A percentile compares a stretch with the other conserved stretches of the same genome.
Conservation (phyloP, 2,888 invertebrate genomes). For the Eupithecia vulgata region DNA sequence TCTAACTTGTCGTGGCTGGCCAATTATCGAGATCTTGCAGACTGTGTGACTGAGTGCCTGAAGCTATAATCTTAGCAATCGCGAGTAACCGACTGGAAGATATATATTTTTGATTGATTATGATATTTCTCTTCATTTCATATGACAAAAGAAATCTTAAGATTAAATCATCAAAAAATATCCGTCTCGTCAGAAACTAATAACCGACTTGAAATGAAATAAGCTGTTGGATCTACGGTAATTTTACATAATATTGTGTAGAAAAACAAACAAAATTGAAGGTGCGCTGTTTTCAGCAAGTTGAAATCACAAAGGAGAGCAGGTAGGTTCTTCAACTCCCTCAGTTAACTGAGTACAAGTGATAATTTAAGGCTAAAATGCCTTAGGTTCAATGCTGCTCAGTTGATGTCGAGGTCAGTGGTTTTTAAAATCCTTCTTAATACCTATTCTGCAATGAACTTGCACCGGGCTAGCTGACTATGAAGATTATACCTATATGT, state of each 20-base stretch:
- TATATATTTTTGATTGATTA: background rate
- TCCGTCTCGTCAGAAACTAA: no score
- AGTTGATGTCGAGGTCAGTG: background rate
- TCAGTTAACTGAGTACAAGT: background rate
- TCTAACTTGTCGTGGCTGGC: slow-evolving; percentile 50
- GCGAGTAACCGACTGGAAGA: background rate
- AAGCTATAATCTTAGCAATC: background rate
- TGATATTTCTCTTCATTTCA: background rate
- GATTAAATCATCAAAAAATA: no score
- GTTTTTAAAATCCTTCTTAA: background rate
- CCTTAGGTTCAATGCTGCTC: background rate
- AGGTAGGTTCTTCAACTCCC: background rate
- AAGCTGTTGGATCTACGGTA: background rate
- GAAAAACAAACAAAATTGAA: background rate
- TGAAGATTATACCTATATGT: no score
- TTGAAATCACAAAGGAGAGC: background rate
- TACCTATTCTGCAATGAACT: background rate
- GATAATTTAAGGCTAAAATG: background rate
- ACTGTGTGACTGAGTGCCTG: background rate
- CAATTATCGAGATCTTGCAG: slow-evolving; percentile 51
- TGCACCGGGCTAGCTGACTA: background rate
- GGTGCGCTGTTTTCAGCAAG: background rate
- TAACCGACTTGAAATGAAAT: no score
- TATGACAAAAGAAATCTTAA: no score
- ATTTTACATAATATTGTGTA: background rate